Evolutionary conservation across 2,113 vertebrate genomes (phyloP), one percentile per base, ranked within the genome.

Genomic region (Semicossyphus pulcher): DNA sequence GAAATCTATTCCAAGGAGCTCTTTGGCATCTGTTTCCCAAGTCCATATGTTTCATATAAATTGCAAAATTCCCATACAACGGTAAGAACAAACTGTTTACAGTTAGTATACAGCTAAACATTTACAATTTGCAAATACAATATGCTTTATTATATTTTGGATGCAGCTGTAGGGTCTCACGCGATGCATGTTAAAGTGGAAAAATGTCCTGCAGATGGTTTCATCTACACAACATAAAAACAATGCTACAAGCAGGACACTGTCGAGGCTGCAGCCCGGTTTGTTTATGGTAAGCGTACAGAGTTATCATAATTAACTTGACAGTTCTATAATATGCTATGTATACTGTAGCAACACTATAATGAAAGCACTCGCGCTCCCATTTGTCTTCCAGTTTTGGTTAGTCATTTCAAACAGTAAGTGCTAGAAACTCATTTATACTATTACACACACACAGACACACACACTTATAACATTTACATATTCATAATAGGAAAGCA

Each of bases 401-500:
- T 49, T 47, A 47, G 56, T 53, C 53, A 73, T 58, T 65, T 56
- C 49, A 54, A 66, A 62, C 72, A 72, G 31, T 75, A 45, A 60
- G 53, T 49, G 63, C 45, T 14, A 58, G 26, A 76, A 49, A 70
- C 61, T 47, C 18, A 70, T 53, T 8, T 39, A n/a, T 16, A 52
- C 42, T 8, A 23, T 12, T 9, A 15, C 36, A 29, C 54, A 26
- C 56, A 58, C 23, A 49, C 56, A 41, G 23, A 59, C 34, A 58
- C 20, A 37, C 57, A 60, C 28, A 54, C 26, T 70, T 26, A 37
- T 25, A 66, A 56, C 45, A 76, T 84, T 88, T 83, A 56, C 78
- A 89, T 83, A 79, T 74, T 82, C 76, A 84, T 86, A 76, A 80
- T 61, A 53, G 68, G 21, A 78, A 78, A 65, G 58, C 54, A 53